Evolutionary conservation across 1,140 invertebrate genomes (phyloP), one percentile per base, ranked within the genome.

Genomic region (Anadara kagoshimensis): DNA sequence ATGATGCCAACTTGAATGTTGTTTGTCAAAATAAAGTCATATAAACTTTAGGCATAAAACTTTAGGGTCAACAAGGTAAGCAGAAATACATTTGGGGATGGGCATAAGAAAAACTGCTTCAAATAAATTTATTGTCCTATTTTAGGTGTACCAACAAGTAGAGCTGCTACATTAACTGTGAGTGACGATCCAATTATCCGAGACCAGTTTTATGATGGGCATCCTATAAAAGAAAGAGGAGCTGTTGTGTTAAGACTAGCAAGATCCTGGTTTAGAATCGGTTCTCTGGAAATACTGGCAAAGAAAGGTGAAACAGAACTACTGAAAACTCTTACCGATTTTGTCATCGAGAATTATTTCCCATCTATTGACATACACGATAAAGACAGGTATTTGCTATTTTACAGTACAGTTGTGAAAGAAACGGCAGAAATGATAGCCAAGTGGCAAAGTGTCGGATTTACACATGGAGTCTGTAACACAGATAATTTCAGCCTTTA

Each of bases 401-500:
- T 91, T 58, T 67, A 85, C 90, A 44, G 90, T 88, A 24, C 22
- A 67, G 59, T n/a, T n/a, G n/a, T n/a, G n/a, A n/a, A n/a, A n/a
- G n/a, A n/a, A n/a, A n/a, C n/a, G n/a, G n/a, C n/a, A 93, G 93
- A 93, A 92, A 93, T 90, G 88, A 90, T 89, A 85, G 93, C 22
- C 93, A 93, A 0, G 93, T n/a, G n/a, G n/a, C n/a, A n/a, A n/a
- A n/a, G n/a, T n/a, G n/a, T n/a, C n/a, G n/a, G n/a, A n/a, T n/a
- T 93, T 76, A 90, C 91, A 14, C 93, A 94, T 83, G 93, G 85
- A 0, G 92, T 94, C 0, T 85, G 93, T 45, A 94, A 94, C 78
- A 93, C 93, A 0, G 93, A 94, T 80, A 93, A 94, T 75, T 93
- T 94, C 90, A 93, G 92, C 78, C 84, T 94, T 69, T 93, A 14